Base-by-base conservation (phyloP, 2,797 vertebrate genomes). In the Propithecus perrieri region DNA sequence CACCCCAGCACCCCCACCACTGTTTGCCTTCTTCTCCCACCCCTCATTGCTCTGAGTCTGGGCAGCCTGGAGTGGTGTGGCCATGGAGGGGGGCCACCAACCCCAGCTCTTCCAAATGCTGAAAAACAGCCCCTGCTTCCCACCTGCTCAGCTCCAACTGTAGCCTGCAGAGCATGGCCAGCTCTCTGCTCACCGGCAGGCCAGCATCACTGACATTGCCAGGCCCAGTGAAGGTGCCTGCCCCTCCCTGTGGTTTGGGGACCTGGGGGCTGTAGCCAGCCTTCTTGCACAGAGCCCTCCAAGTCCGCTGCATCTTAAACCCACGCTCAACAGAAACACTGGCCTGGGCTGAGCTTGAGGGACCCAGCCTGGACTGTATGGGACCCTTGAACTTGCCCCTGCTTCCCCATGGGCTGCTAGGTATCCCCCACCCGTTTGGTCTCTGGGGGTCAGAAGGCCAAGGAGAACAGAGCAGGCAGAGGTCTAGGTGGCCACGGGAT, bases 291-390 rank as follows among this genome's bases (percentile, higher is more conserved):
- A 7, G 1, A n/a, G 33, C 63, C 9, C 22, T 74, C 57, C 48
- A 4, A 0, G 74, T 35, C 41, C 20, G 0, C 1, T 10, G 20
- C n/a, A 5, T 18, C 79, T 28, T 6, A 22, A 55, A 33, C 20
- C 43, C 46, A 18, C 26, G 48, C 1, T 57, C 71, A 17, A 26
- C 43, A 33, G 3, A 63, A 71, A 61, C 20, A 2, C 3, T 18
- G 86, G 28, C 33, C 46, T 13, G 4, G 18, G 4, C 79, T 67
- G 55, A 79, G 84, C 38, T 2, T 63, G 13, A 46, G 35, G 84
- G 35, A 12, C 53, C 13, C 11, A 24, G 30, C 30, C 43, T 18
- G 9, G 63, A n/a, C 24, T 50, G n/a, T 14, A 61, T 20, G 14
- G n/a, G 20, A 61, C 74, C 80, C 50, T 48, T 22, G n/a, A 72